Percentiles rank a stretch among this genome's conserved stretches.
phyloP scores from a whole-genome alignment of 1,140 invertebrate genomes.

The Anthonomus grandis region DNA sequence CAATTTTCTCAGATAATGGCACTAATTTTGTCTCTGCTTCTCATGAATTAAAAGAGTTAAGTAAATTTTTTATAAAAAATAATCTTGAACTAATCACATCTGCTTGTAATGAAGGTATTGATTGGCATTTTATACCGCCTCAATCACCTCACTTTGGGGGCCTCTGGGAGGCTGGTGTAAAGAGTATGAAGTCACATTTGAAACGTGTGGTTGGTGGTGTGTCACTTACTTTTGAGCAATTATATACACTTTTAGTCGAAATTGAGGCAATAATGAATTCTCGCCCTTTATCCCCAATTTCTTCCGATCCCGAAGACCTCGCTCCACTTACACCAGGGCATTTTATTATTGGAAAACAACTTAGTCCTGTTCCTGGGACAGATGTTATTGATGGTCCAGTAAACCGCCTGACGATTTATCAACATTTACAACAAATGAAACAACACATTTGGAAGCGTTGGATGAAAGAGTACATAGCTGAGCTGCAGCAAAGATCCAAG shows the following conservation, averaged over 20 bases:
- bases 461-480: conserved; percentile 32
- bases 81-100: neutral
- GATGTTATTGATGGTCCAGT: neutral
- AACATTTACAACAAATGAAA: neutral
- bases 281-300: conserved; percentile 16
- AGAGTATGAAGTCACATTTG: conserved; percentile 12
- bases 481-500: conserved; percentile 29
- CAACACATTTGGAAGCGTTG: conserved; percentile 35
- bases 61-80: conserved; percentile 28
- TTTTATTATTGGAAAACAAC: neutral
- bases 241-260: conserved; percentile 31
- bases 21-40: conserved; percentile 43
- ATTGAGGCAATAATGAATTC: conserved; percentile 29
- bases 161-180: conserved; percentile 17
- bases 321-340: neutral
- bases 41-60: conserved; percentile 6
- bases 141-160: conserved; percentile 10
- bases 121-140: conserved; percentile 17
- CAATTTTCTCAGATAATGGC: conserved; percentile 40
- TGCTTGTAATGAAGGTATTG: neutral
- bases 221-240: conserved; percentile 34
- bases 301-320: conserved; percentile 22
- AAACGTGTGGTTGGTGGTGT: neutral
- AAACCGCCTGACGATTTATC: neutral
- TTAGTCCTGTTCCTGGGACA: neutral